These are phyloP conservation scores for Oreochromis mossambicus DNA, from an alignment of 2,797 vertebrate genomes.

Conservation along the genomic window DNA sequence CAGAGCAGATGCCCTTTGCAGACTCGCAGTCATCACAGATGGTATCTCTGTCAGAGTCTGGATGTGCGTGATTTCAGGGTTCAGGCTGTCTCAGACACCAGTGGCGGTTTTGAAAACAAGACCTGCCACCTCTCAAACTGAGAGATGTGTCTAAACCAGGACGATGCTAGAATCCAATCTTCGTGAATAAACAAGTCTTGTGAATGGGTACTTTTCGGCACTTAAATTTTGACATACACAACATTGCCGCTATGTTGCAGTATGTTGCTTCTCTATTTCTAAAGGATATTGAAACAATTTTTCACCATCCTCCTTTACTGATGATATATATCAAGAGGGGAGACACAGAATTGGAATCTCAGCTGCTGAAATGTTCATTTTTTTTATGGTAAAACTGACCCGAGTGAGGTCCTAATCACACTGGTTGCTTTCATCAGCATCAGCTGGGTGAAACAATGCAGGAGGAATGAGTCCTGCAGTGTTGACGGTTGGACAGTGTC, in stretches of 20 bases:
- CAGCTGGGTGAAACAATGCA: conserved; percentile 23
- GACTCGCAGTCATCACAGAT: conserved; percentile 61
- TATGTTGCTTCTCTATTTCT: background rate
- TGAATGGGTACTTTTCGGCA: background rate
- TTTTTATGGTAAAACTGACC: background rate
- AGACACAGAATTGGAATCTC: background rate
- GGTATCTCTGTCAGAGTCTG: conserved; percentile 60
- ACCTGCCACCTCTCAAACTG: conserved; percentile 44
- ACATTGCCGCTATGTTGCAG: background rate
- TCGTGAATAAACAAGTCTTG: background rate
- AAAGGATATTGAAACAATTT: background rate
- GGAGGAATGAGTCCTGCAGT: conserved; percentile 40
- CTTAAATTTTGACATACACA: background rate
- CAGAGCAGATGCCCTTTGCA: conserved; percentile 66
- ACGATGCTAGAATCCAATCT: conserved; percentile 12
- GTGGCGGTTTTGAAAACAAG: conserved; percentile 43
- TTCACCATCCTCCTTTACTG: background rate
- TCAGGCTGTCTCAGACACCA: conserved; percentile 37
- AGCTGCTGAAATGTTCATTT: background rate
- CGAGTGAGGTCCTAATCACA: conserved; percentile 5
- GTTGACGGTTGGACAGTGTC: conserved; percentile 35
- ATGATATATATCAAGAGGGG: background rate
- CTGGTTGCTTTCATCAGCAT: conserved; percentile 30
- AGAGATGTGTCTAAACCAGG: conserved; percentile 32
- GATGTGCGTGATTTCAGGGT: conserved; percentile 46